A percentile compares a stretch with the other conserved stretches of the same genome.
phyloP scores from a whole-genome alignment of 2,113 vertebrate genomes.

The Tetraodon nigroviridis region DNA sequence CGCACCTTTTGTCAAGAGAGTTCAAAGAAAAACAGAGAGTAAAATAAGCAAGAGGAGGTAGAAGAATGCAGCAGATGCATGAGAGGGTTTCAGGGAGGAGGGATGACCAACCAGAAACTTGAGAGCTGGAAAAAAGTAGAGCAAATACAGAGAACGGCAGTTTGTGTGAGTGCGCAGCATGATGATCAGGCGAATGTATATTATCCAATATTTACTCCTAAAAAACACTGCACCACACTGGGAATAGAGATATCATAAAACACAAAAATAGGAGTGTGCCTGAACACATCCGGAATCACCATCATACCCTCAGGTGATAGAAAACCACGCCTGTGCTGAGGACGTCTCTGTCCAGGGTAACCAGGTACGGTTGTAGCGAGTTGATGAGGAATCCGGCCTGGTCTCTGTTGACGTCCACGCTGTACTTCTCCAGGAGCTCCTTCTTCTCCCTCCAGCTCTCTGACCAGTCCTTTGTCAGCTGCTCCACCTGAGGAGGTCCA shows the following conservation, averaged over 20 bases:
- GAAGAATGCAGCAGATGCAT: conserved; percentile 57
- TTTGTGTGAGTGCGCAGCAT: conserved; percentile 12
- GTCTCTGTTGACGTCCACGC: conserved; percentile 88
- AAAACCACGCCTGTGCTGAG: conserved; percentile 91
- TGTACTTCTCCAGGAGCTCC: conserved; percentile 85
- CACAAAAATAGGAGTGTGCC: too few species aligned
- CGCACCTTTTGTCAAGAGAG: conserved; percentile 63
- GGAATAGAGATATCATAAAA: too few species aligned
- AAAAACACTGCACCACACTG: too few species aligned
- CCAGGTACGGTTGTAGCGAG: conserved; percentile 86
- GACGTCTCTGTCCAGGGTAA: conserved; percentile 86
- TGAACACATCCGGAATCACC: neutral
- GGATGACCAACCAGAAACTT: conserved; percentile 41
- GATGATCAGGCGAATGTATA: conserved; percentile 3
- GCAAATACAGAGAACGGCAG: conserved; percentile 17
- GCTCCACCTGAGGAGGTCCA: conserved; percentile 78
- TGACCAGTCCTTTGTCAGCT: conserved; percentile 90
- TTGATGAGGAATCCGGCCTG: conserved; percentile 84
- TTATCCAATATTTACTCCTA: conserved; percentile 5
- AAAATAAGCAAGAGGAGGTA: conserved; percentile 42
- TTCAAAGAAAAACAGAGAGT: conserved; percentile 59
- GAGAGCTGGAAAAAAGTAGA: conserved; percentile 38
- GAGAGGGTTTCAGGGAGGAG: conserved; percentile 71
- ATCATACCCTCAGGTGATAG: conserved; percentile 89
- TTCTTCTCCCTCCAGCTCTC: conserved; percentile 86